These are phyloP conservation scores for Sphenodon punctatus DNA, from an alignment of 2,797 vertebrate species.

Conservation along the genomic window DNA sequence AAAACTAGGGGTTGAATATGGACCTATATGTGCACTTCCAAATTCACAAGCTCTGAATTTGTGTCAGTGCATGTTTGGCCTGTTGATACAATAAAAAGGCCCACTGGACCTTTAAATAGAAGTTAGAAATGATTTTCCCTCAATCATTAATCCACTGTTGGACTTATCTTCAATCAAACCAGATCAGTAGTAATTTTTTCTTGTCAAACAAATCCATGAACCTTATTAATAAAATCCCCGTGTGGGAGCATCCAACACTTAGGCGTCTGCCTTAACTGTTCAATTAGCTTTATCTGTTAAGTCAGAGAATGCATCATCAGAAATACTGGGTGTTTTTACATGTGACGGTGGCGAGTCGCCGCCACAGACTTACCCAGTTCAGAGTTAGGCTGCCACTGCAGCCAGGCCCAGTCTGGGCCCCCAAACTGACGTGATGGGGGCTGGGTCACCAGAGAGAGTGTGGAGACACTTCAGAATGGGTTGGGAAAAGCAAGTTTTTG, in stretches of 20 bases:
- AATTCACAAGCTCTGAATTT: background rate
- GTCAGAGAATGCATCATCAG: background rate
- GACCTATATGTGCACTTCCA: background rate
- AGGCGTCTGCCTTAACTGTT: background rate
- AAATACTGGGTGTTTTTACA: no score
- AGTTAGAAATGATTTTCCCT: background rate
- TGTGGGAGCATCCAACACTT: background rate
- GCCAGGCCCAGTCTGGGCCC: no score
- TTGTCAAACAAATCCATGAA: background rate
- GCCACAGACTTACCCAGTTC: no score
- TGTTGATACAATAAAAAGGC: background rate
- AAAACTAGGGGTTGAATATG: background rate
- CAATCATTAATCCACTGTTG: rapidly evolving
- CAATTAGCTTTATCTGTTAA: background rate
- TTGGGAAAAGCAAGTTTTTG: no score
- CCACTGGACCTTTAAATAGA: background rate
- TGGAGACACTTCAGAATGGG: no score
- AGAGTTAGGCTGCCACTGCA: no score
- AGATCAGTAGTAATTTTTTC: background rate
- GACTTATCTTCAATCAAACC: constrained; percentile 1
- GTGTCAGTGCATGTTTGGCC: background rate
- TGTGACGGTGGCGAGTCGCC: no score
- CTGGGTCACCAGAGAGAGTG: no score
- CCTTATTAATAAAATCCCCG: constrained; percentile 2
- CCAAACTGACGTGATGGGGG: no score